Conservation (phyloP, 2,113 vertebrate genomes). For the Morone saxatilis region DNA sequence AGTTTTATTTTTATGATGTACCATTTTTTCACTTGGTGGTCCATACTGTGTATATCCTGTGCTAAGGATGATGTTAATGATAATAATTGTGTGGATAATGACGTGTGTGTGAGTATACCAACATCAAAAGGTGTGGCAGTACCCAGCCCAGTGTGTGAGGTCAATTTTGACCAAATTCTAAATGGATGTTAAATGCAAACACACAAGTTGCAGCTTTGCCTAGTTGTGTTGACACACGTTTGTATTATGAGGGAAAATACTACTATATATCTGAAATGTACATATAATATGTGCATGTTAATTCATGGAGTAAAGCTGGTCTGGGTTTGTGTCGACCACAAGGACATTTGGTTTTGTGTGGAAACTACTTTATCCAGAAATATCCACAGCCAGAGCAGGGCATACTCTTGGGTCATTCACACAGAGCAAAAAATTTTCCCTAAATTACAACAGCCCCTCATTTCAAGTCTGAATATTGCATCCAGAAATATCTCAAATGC, state of each 20-base stretch:
- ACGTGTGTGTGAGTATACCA: background rate
- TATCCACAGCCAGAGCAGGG: constrained; percentile 5
- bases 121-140: background rate
- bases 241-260: background rate
- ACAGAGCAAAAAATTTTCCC: background rate
- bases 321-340: background rate
- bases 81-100: background rate
- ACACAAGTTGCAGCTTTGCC: too few relatives aligned
- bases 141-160: background rate
- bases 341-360: background rate
- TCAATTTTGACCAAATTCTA: background rate
- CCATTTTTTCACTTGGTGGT: background rate
- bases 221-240: background rate
- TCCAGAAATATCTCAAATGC: constrained; percentile 32
- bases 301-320: background rate
- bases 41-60: background rate
- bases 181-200: background rate
- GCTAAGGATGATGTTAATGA: background rate
- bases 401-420: background rate
- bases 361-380: constrained; percentile 6
- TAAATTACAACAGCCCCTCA: constrained; percentile 15
- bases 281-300: background rate
- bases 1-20: background rate
- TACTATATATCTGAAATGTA: background rate
- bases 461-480: constrained; percentile 17